Evolutionary conservation across 1,140 invertebrate genomes (phyloP), one percentile per base, ranked within the genome.

Genomic region (Pantala flavescens): DNA sequence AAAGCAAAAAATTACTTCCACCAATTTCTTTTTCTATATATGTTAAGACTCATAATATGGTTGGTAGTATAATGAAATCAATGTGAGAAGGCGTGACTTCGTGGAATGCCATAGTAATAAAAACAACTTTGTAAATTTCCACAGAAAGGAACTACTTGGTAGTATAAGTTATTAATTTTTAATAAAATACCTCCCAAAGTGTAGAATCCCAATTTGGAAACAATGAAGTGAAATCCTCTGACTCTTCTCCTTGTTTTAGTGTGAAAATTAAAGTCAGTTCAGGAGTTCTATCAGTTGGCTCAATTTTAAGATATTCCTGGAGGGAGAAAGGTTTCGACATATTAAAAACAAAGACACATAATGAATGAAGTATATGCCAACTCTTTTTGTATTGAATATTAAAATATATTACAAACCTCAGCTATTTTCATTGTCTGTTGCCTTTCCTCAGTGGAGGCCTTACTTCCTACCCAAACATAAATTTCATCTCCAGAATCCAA

Each of bases 401-500:
- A 36, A 36, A 36, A 36, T 36, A 36, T 5, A 36, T 5, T 36
- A 36, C 28, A 2, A 5, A 89, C 88, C 83, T 86, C 82, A 63
- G 89, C 85, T 73, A 89, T 86, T n/a, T 84, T 80, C 24, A 84
- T 78, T n/a, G 85, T 84, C 23, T 85, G 84, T 74, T 84, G 81
- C 75, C 87, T 90, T 78, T 93, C 91, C 72, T 89, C 85, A 24
- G 86, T 85, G 14, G 87, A 87, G n/a, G 91, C 88, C 23, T 88
- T 88, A 73, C 86, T 84, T 24, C 93, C 93, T 73, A 91, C 84
- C 92, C 91, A 93, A 74, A 92, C 80, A 78, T 90, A 93, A 1
- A 93, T 82, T 79, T 90, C 89, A 80, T 90, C 87, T 16, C 90
- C 90, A 24, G 86, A 86, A 82, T 93, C 91, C 75, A 93, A 78